Evolutionary conservation across 2,113 vertebrate genomes (phyloP).

Genomic region (Eretmochelys imbricata): DNA sequence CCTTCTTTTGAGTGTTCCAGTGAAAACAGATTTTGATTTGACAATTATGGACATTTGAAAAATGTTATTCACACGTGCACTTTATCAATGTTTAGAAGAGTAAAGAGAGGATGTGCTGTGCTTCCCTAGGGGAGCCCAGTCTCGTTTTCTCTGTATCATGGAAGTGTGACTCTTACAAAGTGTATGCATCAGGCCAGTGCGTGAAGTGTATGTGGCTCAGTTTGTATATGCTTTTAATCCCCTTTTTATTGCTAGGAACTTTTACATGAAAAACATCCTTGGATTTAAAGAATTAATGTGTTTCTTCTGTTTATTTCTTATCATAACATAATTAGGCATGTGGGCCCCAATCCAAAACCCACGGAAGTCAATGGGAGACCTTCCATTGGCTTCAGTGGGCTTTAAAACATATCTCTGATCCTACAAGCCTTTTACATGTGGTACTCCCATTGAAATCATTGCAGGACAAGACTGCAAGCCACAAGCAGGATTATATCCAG

Average conservation of each 20-base stretch:
- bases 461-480: not conserved
- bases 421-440: not conserved
- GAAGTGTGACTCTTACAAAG: not conserved
- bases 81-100: not conserved
- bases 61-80: not conserved
- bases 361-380: not conserved
- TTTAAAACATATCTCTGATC: fast-evolving
- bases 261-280: not conserved
- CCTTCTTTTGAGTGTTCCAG: not conserved
- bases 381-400: not conserved
- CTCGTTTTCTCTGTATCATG: not conserved
- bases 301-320: not conserved
- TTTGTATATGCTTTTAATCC: not conserved
- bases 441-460: not conserved
- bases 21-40: not conserved
- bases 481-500: not conserved
- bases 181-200: not conserved
- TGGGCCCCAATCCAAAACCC: not conserved
- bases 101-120: not conserved
- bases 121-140: not conserved
- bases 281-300: not conserved
- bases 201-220: not conserved
- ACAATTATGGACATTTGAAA: not conserved
- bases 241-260: not conserved
- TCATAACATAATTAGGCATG: fast-evolving